Base-by-base conservation (phyloP, 1,140 invertebrate species). In the Diuraphis noxia region DNA sequence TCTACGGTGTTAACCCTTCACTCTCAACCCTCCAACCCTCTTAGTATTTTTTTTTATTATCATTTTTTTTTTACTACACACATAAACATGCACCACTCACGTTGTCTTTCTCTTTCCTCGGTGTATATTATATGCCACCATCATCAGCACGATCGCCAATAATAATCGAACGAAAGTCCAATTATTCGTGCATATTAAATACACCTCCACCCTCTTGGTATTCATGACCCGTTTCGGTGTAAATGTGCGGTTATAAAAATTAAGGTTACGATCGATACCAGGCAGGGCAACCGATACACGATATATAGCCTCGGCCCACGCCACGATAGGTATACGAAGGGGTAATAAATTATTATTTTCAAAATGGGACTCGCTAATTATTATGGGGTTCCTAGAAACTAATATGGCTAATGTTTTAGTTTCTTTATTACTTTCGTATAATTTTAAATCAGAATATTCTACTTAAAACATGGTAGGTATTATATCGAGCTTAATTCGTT, bases 161-260 rank as follows among this genome's bases (percentile, higher is more conserved):
- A 86, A 86, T 77, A 90, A 90, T 79, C 41, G 63, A 79, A 90
- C 63, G 56, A 34, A 25, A 52, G 46, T 90, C 88, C 88, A 90
- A 90, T 90, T 90, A 90, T 43, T 38, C 41, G 40, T 46, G 88
- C 63, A 77, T 90, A 90, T 77, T 90, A 77, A 90, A 89, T 89
- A 89, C 41, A 43, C 7, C 30, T n/a, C 46, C 81, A 13, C 17
- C 38, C 41, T n/a, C n/a, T 40, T 13, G 17, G 25, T 43, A 38
- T 82, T 41, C n/a, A 46, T 21, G 13, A 49, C 46, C 85, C 46
- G 34, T 52, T 36, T 38, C 85, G n/a, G 87, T 88, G 38, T 77
- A 77, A 88, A 88, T 77, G 87, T 77, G 87, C 25, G 56, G 87
- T 72, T 63, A 40, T 72, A 88, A 88, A 88, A 63, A 88, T 88